These are phyloP conservation scores for Drosophila recens DNA, from an alignment of 2,888 invertebrate species.

Conservation along the genomic window DNA sequence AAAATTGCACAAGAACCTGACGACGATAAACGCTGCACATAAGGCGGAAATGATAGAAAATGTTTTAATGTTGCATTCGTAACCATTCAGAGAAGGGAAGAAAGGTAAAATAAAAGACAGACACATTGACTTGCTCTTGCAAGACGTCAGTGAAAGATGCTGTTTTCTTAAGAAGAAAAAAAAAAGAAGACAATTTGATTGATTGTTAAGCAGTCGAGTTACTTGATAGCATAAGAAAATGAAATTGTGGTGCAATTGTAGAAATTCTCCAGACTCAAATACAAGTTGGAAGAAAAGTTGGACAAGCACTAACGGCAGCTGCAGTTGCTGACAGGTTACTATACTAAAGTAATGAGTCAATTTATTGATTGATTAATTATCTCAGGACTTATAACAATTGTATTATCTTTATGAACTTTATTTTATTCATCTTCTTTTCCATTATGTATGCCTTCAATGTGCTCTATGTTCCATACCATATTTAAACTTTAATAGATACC, in stretches of 20 bases:
- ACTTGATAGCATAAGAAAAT: neutral
- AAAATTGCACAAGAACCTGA: slow-evolving; percentile 68
- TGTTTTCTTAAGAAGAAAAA: slow-evolving; percentile 17
- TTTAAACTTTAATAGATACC: neutral
- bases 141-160: slow-evolving; percentile 36
- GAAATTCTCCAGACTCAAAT: slow-evolving; percentile 9
- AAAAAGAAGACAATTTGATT: slow-evolving; percentile 65
- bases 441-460: neutral
- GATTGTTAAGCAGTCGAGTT: slow-evolving; percentile 62
- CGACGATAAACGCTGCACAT: slow-evolving; percentile 58
- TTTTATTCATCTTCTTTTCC: neutral
- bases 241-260: slow-evolving; percentile 29
- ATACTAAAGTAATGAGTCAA: neutral
- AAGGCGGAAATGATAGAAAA: slow-evolving; percentile 76
- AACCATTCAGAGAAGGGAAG: slow-evolving; percentile 1
- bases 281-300: neutral
- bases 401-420: neutral
- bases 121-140: neutral
- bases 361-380: slow-evolving; percentile 4
- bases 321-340: slow-evolving; percentile 2
- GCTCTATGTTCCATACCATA: neutral
- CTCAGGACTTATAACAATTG: neutral
- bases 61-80: slow-evolving; percentile 72
- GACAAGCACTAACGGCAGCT: neutral
- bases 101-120: slow-evolving; percentile 10